Conservation (phyloP, 2,797 vertebrate species). For the Sylvilagus floridanus region DNA sequence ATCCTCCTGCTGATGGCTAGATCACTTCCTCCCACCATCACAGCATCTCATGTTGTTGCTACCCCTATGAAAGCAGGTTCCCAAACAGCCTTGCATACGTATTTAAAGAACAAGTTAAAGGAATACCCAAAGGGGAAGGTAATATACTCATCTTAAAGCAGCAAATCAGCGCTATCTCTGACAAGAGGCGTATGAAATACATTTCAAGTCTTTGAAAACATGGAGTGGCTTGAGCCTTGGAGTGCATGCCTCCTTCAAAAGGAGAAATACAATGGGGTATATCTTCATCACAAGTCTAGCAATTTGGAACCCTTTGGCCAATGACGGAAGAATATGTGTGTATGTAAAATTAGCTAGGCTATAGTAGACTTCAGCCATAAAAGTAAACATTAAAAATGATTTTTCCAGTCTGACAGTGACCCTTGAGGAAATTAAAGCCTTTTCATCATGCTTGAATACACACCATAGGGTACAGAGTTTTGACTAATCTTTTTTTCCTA, state of each 20-base stretch:
- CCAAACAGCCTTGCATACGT: not conserved
- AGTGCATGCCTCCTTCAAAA: slow-evolving; percentile 37
- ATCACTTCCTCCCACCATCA: not conserved
- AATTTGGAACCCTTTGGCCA: slow-evolving; percentile 53
- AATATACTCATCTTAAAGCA: not conserved
- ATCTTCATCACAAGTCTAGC: slow-evolving; percentile 51
- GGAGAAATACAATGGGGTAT: slow-evolving; percentile 23
- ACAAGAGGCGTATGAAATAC: slow-evolving; percentile 11
- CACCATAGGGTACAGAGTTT: not conserved
- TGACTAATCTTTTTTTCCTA: not conserved
- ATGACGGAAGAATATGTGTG: slow-evolving; percentile 32
- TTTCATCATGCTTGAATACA: slow-evolving; percentile 54
- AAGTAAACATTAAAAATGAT: not conserved
- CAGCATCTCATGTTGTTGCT: not conserved
- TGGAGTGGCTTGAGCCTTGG: slow-evolving; percentile 11
- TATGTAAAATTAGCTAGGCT: not conserved
- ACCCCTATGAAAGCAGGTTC: not conserved
- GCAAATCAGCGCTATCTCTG: not conserved
- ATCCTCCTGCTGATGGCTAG: not conserved
- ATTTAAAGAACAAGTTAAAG: slow-evolving; percentile 15
- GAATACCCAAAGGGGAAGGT: slow-evolving; percentile 1
- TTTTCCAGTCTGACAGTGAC: not conserved
- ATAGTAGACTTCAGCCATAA: not conserved
- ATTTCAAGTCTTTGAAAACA: slow-evolving; percentile 10
- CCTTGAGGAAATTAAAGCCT: not conserved